Evolutionary conservation across 2,888 invertebrate species (phyloP).

Genomic region (Prostheceraeus crozeri): DNA sequence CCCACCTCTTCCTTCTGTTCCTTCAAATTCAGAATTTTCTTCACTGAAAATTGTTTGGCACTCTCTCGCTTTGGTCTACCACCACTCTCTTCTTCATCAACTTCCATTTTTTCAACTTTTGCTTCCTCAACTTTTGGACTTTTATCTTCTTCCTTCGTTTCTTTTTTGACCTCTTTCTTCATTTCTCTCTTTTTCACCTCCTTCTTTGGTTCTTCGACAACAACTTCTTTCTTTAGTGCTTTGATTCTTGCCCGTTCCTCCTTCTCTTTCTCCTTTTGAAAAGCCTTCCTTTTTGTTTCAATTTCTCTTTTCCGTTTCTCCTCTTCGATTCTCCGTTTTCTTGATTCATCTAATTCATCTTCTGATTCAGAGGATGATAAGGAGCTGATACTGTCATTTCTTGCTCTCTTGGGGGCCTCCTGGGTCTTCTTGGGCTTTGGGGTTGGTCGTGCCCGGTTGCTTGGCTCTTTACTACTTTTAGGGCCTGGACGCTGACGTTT

Average conservation of each 20-base stretch:
- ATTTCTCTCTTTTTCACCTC: too few species aligned
- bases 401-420: too few species aligned
- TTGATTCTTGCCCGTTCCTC: neutral
- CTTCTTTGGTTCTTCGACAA: too few species aligned
- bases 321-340: neutral
- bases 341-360: neutral
- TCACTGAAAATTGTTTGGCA: neutral
- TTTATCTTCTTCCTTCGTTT: neutral
- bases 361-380: neutral
- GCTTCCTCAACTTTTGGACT: neutral
- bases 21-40: neutral
- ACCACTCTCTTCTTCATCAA: neutral
- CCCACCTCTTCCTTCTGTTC: neutral
- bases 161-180: neutral
- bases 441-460: too few species aligned
- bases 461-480: too few species aligned
- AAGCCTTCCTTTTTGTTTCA: neutral
- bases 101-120: neutral
- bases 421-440: too few species aligned
- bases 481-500: too few species aligned
- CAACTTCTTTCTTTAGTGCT: too few species aligned
- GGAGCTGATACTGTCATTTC: too few species aligned
- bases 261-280: neutral
- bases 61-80: neutral
- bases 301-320: slow-evolving; percentile 4